These are phyloP conservation scores for Orycteropus afer DNA, from an alignment of 2,113 vertebrate genomes.

Conservation along the genomic window DNA sequence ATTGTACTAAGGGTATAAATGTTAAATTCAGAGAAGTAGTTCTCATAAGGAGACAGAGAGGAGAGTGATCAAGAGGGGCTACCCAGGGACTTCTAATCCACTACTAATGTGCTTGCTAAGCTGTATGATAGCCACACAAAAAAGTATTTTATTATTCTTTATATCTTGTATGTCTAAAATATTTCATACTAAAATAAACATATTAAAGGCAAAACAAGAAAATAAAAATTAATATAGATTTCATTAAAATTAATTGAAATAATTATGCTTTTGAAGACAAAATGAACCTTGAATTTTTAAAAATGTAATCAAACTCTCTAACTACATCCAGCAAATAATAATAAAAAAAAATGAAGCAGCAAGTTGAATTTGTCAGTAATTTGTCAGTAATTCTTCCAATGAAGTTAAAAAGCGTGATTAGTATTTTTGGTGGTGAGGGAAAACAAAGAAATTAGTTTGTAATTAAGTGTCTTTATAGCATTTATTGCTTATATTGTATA, in stretches of 20 bases:
- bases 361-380: not conserved
- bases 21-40: not conserved
- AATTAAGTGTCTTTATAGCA: constrained; percentile 55
- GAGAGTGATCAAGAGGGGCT: not conserved
- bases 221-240: not conserved
- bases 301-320: not conserved
- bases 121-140: not conserved
- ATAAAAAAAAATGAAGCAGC: not conserved
- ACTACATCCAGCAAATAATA: not conserved
- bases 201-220: not conserved
- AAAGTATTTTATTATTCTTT: not conserved
- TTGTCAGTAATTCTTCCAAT: not conserved
- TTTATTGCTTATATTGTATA: constrained; percentile 38
- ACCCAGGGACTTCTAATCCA: no score
- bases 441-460: constrained; percentile 54
- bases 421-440: constrained; percentile 17
- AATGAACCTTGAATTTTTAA: constrained; percentile 10
- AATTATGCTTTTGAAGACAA: not conserved
- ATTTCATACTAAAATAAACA: not conserved
- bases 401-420: constrained; percentile 13
- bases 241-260: not conserved
- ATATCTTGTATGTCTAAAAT: not conserved
- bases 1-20: not conserved
- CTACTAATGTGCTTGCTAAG: not conserved
- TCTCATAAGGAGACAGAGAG: not conserved